These are phyloP conservation scores for Drosophila seguyi DNA, from an alignment of 1,140 invertebrate species.

Conservation along the genomic window DNA sequence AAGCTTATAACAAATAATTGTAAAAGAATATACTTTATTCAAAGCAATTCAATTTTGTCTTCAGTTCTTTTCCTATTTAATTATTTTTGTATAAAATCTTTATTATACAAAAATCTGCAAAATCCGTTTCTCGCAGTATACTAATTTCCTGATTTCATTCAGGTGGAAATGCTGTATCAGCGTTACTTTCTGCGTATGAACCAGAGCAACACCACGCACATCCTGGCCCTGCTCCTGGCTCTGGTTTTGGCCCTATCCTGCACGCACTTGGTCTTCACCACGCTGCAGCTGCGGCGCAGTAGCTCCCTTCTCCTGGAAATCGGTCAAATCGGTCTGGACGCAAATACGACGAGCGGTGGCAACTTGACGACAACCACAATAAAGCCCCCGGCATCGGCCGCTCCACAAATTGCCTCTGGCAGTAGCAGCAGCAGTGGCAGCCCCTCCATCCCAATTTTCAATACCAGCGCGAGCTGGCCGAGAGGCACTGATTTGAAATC, in stretches of 20 bases:
- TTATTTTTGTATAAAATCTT: not conserved
- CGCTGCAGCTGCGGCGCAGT: slow-evolving; percentile 66
- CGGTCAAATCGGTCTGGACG: slow-evolving; percentile 42
- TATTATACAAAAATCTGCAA: not conserved
- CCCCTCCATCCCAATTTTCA: not conserved
- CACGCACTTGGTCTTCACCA: slow-evolving; percentile 86
- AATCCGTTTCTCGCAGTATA: not conserved
- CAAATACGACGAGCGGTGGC: slow-evolving; percentile 46
- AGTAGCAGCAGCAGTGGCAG: not conserved
- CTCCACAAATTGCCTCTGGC: slow-evolving; percentile 42
- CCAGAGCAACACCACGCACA: slow-evolving; percentile 94
- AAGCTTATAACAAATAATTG: too few species aligned
- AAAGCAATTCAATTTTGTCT: too few species aligned
- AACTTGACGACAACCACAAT: slow-evolving; percentile 49
- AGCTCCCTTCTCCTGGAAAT: slow-evolving; percentile 47
- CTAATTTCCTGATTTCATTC: slow-evolving; percentile 18
- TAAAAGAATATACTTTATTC: too few species aligned
- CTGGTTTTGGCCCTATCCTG: slow-evolving; percentile 89
- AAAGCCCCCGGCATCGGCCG: slow-evolving; percentile 17
- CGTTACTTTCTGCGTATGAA: slow-evolving; percentile 97
- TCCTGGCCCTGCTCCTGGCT: slow-evolving; percentile 91
- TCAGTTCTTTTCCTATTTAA: too few species aligned
- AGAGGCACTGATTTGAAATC: slow-evolving; percentile 16
- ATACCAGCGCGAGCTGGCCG: slow-evolving; percentile 7
- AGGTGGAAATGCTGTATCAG: slow-evolving; percentile 96